Conservation (phyloP, 2,113 vertebrate genomes). For the Camarhynchus parvulus region DNA sequence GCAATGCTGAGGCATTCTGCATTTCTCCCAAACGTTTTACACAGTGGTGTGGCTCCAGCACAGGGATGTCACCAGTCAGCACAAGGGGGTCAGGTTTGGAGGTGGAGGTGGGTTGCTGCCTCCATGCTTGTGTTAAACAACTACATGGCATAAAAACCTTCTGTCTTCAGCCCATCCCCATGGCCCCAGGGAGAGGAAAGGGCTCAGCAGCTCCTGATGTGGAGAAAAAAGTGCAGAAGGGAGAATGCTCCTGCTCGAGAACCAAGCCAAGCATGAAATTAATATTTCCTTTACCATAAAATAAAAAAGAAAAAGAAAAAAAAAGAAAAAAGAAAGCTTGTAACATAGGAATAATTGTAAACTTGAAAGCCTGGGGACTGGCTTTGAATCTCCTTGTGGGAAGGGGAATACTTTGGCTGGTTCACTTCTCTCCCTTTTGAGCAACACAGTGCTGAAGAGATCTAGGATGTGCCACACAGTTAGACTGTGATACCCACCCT, state of each 20-base stretch:
- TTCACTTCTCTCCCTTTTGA: neutral
- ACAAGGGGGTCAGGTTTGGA: neutral
- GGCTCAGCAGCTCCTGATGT: neutral
- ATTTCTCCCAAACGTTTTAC: neutral
- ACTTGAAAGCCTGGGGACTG: neutral
- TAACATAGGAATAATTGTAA: neutral
- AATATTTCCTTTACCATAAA: neutral
- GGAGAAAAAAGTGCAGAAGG: neutral
- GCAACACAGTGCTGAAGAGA: accelerated
- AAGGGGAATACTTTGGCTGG: neutral
- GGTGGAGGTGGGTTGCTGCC: neutral
- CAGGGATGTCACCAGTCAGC: accelerated
- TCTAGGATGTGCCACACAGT: neutral
- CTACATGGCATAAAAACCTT: accelerated
- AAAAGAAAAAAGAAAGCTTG: neutral
- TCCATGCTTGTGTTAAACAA: neutral
- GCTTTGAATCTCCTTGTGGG: neutral
- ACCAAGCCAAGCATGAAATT: slow-evolving; percentile 56
- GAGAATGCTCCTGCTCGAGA: slow-evolving; percentile 1
- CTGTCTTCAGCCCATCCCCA: neutral
- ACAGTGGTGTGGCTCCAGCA: accelerated
- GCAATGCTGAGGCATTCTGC: neutral
- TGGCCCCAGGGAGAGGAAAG: neutral
- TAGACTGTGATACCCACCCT: neutral
- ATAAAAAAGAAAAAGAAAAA: neutral